Evolutionary conservation across 1,140 invertebrate genomes (phyloP).

Genomic region (Laupala kohalensis): DNA sequence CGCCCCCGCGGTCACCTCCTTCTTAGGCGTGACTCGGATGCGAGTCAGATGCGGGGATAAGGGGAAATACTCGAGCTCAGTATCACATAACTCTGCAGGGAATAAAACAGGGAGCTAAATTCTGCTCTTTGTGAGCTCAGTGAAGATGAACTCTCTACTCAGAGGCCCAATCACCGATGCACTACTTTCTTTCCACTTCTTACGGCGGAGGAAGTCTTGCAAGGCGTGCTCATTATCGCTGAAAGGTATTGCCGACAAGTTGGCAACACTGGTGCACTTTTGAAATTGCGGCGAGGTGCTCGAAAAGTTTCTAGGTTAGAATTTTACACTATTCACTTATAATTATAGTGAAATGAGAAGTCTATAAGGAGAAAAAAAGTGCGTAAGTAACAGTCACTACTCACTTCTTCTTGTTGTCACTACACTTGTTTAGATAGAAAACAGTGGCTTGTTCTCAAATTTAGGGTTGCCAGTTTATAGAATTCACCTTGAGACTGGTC

Average conservation of each 20-base stretch:
- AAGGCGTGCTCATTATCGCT: neutral
- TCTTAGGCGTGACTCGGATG: slow-evolving; percentile 56
- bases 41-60: slow-evolving; percentile 63
- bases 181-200: neutral
- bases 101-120: neutral
- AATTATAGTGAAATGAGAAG: no score
- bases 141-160: neutral
- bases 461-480: no score
- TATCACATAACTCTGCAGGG: neutral
- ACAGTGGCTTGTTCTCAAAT: no score
- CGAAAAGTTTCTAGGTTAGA: neutral
- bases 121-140: neutral
- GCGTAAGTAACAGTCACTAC: no score
- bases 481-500: no score
- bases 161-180: neutral
- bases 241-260: neutral
- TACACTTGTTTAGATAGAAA: no score
- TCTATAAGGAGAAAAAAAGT: no score
- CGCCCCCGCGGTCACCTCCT: no score
- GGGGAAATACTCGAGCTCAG: slow-evolving; percentile 56
- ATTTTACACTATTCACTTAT: no score
- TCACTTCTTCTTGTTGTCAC: no score
- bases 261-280: neutral
- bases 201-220: neutral
- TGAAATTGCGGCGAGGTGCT: neutral